phyloP scores from a whole-genome alignment of 2,888 invertebrate genomes.

The Drepana falcataria region DNA sequence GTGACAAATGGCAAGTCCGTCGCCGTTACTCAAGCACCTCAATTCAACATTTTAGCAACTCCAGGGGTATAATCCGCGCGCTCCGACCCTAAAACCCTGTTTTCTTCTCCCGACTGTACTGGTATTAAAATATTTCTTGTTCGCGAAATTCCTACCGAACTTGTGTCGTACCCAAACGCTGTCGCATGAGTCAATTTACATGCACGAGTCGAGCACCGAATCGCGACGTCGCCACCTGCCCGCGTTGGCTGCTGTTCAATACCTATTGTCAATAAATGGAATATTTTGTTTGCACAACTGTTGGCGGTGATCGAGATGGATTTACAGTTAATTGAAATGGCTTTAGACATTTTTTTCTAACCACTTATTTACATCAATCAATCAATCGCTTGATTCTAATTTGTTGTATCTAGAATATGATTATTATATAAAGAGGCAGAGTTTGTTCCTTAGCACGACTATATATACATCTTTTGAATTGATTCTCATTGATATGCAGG shows the following conservation, averaged over 20 bases:
- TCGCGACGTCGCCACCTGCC: conserved; percentile 26
- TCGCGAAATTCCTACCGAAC: not conserved
- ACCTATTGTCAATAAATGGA: conserved; percentile 15
- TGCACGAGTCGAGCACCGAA: conserved; percentile 26
- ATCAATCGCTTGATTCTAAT: no score
- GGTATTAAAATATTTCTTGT: not conserved
- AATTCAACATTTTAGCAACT: no score
- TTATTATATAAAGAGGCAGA: no score
- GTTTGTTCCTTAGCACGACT: no score
- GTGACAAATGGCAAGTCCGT: no score
- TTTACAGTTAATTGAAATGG: not conserved
- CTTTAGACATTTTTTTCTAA: not conserved
- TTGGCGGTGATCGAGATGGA: not conserved
- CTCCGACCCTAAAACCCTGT: not conserved
- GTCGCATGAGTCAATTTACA: conserved; percentile 26
- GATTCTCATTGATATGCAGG: no score
- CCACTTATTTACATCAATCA: no score
- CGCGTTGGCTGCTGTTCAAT: conserved; percentile 23
- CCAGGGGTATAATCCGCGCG: no score
- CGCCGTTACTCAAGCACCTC: no score
- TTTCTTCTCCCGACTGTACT: not conserved
- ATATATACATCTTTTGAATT: no score
- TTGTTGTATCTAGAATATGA: no score
- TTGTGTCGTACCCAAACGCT: not conserved
- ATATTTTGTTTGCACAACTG: not conserved